Conservation (phyloP, 2,797 vertebrate species). For the Gadopsis marmoratus region DNA sequence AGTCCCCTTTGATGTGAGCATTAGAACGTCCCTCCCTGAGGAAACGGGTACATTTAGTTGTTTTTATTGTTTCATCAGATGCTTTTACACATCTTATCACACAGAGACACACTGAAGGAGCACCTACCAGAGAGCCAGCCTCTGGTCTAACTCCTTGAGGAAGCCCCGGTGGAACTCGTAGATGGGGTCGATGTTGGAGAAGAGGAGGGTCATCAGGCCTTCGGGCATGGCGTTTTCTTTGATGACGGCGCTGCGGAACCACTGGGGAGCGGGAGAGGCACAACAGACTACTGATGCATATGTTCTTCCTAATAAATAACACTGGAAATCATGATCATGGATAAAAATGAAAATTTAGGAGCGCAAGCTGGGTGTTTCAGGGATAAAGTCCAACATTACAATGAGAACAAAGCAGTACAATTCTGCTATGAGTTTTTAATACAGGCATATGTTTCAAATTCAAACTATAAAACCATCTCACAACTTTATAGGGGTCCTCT, state of each 20-base stretch:
- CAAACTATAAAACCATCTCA: background rate
- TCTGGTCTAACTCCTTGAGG: slow-evolving; percentile 94
- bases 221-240: slow-evolving; percentile 95
- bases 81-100: background rate
- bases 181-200: slow-evolving; percentile 96
- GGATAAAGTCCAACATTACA: background rate
- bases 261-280: slow-evolving; percentile 80
- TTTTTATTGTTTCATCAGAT: background rate
- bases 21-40: slow-evolving; percentile 92
- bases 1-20: slow-evolving; percentile 86
- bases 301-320: background rate
- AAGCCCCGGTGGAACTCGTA: slow-evolving; percentile 96
- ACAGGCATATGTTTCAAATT: background rate
- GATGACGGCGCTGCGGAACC: slow-evolving; percentile 95
- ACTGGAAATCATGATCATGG: background rate
- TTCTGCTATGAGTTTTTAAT: background rate
- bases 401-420: background rate
- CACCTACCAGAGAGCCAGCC: slow-evolving; percentile 92
- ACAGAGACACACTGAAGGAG: background rate
- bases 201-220: slow-evolving; percentile 92
- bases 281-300: background rate
- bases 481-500: background rate
- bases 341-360: background rate
- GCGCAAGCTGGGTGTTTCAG: background rate
- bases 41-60: slow-evolving; percentile 28